Percentiles rank a stretch among this genome's conserved stretches.
These are phyloP conservation scores for Pseudochirops corinnae DNA, from an alignment of 2,797 vertebrate genomes.

Conservation along the genomic window DNA sequence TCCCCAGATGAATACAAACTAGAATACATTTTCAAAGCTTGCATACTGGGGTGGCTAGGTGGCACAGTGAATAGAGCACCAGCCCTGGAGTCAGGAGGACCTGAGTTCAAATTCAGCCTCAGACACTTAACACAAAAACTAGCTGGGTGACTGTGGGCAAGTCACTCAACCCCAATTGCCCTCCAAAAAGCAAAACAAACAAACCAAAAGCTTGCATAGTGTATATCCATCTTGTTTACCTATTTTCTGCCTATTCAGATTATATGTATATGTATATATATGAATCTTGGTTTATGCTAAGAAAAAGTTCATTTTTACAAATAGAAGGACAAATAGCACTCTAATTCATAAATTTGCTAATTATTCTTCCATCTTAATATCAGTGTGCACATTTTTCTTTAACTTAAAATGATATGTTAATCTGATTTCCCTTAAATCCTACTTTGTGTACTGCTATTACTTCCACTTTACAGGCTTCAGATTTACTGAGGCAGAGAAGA, in stretches of 20 bases:
- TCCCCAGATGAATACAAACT: neutral
- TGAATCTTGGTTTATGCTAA: neutral
- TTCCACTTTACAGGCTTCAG: slow-evolving; percentile 39
- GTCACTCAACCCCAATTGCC: too few species aligned
- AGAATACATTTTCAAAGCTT: neutral
- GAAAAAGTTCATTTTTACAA: neutral
- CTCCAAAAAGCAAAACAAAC: too few species aligned
- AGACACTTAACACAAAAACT: too few species aligned
- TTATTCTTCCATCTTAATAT: neutral
- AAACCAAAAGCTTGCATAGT: neutral
- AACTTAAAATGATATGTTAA: neutral
- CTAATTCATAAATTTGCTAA: neutral
- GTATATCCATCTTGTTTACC: neutral
- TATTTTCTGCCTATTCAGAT: neutral
- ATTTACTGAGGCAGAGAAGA: slow-evolving; percentile 25
- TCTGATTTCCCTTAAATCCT: neutral
- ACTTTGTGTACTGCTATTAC: slow-evolving; percentile 47
- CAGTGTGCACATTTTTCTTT: neutral
- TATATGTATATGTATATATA: neutral
- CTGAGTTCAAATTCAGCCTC: too few species aligned
- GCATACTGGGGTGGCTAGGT: too few species aligned
- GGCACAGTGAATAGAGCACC: too few species aligned
- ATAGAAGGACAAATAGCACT: neutral
- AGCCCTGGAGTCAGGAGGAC: too few species aligned
- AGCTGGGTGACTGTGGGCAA: too few species aligned